Percentiles rank a stretch among this genome's conserved stretches.
Evolutionary conservation across 2,888 invertebrate genomes (phyloP).

Genomic region (Xestia c-nigrum): DNA sequence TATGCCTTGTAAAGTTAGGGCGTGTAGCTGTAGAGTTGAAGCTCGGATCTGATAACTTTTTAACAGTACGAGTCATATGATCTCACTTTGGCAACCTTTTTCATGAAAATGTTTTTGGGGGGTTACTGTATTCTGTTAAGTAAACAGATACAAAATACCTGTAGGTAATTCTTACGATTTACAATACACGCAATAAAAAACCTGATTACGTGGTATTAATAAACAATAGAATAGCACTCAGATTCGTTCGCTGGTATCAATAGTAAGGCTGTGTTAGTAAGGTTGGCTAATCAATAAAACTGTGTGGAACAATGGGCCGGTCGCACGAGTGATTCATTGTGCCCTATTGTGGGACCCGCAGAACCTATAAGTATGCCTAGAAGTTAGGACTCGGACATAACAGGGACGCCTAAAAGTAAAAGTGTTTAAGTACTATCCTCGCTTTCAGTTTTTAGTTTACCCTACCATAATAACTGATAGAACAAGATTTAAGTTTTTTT

Average conservation of each 20-base stretch:
- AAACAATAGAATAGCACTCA: constrained; percentile 50
- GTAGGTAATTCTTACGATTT: background rate
- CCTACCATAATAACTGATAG: background rate
- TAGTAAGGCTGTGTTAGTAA: constrained; percentile 38
- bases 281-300: constrained; percentile 51
- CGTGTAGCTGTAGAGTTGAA: no score
- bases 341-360: constrained; percentile 33
- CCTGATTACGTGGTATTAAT: constrained; percentile 29
- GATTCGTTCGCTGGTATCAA: constrained; percentile 42
- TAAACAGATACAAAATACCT: background rate
- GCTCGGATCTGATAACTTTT: no score
- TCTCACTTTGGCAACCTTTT: no score
- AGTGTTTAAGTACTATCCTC: background rate
- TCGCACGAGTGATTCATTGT: constrained; percentile 53
- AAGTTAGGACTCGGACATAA: constrained; percentile 22
- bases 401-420: background rate
- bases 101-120: no score
- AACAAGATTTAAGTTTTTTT: background rate
- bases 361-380: constrained; percentile 27
- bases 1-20: no score
- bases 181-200: constrained; percentile 42
- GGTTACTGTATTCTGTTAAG: background rate
- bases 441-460: background rate
- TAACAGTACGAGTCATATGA: no score
- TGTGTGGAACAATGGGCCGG: constrained; percentile 33